These are phyloP conservation scores for Entosphenus tridentatus DNA, from an alignment of 2,113 vertebrate genomes.

Conservation along the genomic window DNA sequence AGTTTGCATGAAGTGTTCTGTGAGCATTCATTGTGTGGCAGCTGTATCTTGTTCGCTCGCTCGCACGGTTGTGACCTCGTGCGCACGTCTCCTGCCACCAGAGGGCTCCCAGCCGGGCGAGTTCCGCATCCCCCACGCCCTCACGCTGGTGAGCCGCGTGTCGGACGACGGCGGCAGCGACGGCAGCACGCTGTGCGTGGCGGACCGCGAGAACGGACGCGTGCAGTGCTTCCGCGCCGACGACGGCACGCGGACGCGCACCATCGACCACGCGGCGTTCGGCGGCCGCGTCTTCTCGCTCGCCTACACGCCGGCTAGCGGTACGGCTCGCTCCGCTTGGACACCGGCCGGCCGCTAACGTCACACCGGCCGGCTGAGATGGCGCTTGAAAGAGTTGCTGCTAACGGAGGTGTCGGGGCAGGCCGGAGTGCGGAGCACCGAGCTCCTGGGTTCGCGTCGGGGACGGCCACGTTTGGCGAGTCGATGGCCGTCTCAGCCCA, in stretches of 20 bases:
- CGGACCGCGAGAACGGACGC: constrained; percentile 3
- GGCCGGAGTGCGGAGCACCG: no score
- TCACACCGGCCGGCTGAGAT: no score
- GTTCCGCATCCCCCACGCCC: constrained; percentile 3
- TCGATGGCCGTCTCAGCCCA: no score
- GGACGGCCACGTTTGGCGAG: no score
- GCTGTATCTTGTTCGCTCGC: background rate
- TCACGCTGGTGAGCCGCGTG: background rate
- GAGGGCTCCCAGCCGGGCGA: background rate
- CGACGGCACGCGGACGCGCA: no score
- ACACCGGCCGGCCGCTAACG: no score
- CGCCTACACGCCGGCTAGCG: background rate
- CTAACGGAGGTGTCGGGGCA: no score
- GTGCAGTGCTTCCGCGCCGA: background rate
- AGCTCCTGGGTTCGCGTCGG: no score
- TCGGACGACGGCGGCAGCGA: background rate
- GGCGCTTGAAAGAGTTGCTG: no score
- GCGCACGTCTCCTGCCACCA: background rate
- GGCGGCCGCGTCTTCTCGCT: background rate
- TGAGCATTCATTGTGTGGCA: background rate
- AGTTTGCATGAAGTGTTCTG: background rate
- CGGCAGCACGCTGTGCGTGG: background rate
- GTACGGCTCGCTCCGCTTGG: no score
- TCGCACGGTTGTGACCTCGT: background rate
- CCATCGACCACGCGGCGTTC: no score